Conservation (phyloP, 2,888 invertebrate species). For the Carterocephalus palaemon region DNA sequence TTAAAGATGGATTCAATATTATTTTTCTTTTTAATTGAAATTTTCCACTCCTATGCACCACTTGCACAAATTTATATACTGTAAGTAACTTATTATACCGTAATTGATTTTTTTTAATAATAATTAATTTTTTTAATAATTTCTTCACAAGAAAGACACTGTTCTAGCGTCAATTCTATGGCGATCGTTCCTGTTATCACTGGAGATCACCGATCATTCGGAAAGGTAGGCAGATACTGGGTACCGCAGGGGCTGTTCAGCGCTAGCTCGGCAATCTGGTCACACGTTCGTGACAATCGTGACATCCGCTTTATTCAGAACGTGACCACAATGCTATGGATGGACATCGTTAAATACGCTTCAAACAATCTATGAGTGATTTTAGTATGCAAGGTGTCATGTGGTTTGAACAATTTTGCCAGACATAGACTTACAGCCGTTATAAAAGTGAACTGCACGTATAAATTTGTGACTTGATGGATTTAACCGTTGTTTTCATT, state of each 20-base stretch:
- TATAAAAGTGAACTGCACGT: conserved; percentile 55
- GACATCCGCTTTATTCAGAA: conserved; percentile 67
- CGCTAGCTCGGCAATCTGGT: conserved; percentile 59
- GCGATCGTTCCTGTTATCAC: conserved; percentile 11
- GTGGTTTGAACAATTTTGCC: conserved; percentile 53
- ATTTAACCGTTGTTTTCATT: conserved; percentile 48
- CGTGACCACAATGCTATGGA: conserved; percentile 58
- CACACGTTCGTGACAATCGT: conserved; percentile 60
- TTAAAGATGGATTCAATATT: conserved; percentile 9
- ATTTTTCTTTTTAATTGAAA: no score
- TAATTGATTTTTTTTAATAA: no score
- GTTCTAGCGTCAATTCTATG: conserved; percentile 3
- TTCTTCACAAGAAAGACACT: neutral
- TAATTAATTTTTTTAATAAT: no score
- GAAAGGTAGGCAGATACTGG: conserved; percentile 57
- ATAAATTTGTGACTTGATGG: conserved; percentile 41
- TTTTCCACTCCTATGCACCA: neutral
- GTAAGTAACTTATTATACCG: no score
- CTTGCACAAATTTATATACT: neutral
- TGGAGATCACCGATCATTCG: conserved; percentile 53
- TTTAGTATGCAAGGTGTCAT: conserved; percentile 52
- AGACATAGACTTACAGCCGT: conserved; percentile 57
- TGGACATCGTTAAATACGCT: conserved; percentile 42
- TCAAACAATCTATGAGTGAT: conserved; percentile 45
- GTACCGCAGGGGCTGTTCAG: conserved; percentile 43